Evolutionary conservation across 2,888 invertebrate genomes (phyloP).

Genomic region (Eupsilia transversa): DNA sequence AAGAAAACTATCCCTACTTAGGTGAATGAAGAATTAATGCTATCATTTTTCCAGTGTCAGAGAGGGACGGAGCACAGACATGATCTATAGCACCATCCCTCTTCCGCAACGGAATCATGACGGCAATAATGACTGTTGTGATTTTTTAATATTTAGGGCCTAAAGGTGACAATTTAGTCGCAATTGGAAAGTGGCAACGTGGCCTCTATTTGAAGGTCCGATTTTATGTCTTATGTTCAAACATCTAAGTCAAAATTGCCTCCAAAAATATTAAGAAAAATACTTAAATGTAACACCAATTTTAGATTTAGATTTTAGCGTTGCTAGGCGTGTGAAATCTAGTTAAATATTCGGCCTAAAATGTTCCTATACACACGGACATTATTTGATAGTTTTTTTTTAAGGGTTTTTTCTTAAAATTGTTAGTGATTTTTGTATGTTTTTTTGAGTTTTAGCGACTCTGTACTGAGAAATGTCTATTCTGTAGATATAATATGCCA

Average conservation of each 20-base stretch:
- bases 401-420: neutral
- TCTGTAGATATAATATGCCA: neutral
- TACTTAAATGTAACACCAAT: conserved; percentile 44
- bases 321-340: conserved; percentile 58
- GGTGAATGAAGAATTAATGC: no score
- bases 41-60: no score
- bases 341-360: conserved; percentile 63
- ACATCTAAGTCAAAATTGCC: conserved; percentile 52
- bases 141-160: conserved; percentile 26
- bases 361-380: conserved; percentile 52
- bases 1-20: conserved; percentile 13
- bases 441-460: conserved; percentile 5
- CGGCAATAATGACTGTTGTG: no score
- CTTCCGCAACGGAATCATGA: no score
- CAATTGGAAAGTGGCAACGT: neutral
- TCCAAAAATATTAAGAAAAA: conserved; percentile 18
- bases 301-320: conserved; percentile 50
- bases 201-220: no score
- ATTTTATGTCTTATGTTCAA: conserved; percentile 11
- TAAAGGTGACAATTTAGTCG: neutral
- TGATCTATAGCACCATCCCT: no score
- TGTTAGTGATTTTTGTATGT: neutral
- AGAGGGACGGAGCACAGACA: no score
- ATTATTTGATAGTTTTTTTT: conserved; percentile 33
- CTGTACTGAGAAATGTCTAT: conserved; percentile 14